Evolutionary conservation across 2,888 invertebrate species (phyloP), one percentile per base, ranked within the genome.

Genomic region (Epiblema foenella): DNA sequence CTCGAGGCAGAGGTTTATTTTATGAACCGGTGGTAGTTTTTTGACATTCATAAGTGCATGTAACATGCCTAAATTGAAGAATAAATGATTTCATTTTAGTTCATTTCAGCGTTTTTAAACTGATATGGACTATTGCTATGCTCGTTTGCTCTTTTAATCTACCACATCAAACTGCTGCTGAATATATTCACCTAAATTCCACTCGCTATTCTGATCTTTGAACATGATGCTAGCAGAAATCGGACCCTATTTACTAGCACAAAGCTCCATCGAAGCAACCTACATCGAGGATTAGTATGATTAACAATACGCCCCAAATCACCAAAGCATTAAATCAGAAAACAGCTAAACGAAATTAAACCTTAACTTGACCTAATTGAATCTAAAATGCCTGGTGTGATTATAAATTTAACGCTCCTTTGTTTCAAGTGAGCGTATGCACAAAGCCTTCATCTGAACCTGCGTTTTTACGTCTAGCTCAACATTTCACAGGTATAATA

Each of bases 271-370:
- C 52, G 64, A 64, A 52, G 64, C 64, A 64, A 54, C 64, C 52
- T 64, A 64, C 52, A 64, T 64, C 54, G 64, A 54, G 64, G 64
- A 64, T 64, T 64, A 64, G 64, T 64, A 54, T 54, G 52, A 64
- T 64, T 64, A 64, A 51, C 64, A 64, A 39, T 24, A 52, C 39
- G 10, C 15, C 51, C 37, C 37, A 64, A 5, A 39, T n/a, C 10
- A 5, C n/a, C 20, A 64, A 39, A 54, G n/a, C 4, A 39, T 54
- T 54, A 39, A 54, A 11, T 54, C 39, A 5, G 15, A 3, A 24
- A 64, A 15, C 18, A 24, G 20, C 15, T 52, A 64, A 0, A 12
- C 29, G 0, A 51, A 39, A 54, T 5, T 52, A 20, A 54, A 64
- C 64, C 52, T 39, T 64, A 54, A n/a, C 8, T 2, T 9, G 2